These are phyloP conservation scores for Semotilus atromaculatus DNA, from an alignment of 2,797 vertebrate genomes.

Conservation along the genomic window DNA sequence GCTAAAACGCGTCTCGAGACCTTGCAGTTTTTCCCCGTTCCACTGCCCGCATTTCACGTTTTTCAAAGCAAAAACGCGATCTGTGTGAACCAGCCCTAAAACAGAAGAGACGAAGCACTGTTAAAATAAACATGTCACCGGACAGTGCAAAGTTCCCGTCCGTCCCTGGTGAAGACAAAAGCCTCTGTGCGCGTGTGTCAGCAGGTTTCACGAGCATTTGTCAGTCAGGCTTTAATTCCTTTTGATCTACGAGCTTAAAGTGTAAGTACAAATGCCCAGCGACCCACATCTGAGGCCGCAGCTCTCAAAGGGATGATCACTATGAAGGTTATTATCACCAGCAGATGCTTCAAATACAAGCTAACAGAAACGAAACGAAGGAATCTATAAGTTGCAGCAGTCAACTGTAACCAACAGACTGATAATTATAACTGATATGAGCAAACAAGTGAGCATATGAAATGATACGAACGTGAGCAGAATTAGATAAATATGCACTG, in stretches of 20 bases:
- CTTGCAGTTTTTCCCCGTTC: no score
- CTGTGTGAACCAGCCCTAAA: not conserved
- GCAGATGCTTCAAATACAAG: slow-evolving; percentile 1
- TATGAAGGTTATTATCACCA: slow-evolving; percentile 22
- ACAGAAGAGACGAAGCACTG: not conserved
- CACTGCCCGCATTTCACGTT: no score
- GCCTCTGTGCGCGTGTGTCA: slow-evolving; percentile 77
- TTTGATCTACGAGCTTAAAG: slow-evolving; percentile 81
- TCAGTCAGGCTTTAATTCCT: slow-evolving; percentile 82
- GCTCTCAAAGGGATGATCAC: slow-evolving; percentile 43
- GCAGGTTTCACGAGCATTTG: slow-evolving; percentile 78
- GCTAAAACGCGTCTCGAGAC: no score
- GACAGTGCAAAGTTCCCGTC: slow-evolving; percentile 1
- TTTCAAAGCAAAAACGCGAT: no score
- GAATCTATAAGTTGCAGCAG: not conserved
- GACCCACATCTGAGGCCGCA: slow-evolving; percentile 63
- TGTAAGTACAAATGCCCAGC: slow-evolving; percentile 71
- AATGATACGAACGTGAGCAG: no score
- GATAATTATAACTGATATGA: not conserved
- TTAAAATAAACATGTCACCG: slow-evolving; percentile 7
- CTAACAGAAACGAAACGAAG: not conserved
- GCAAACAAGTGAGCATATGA: not conserved
- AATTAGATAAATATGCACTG: no score
- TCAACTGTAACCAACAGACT: not conserved
- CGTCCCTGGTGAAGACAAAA: slow-evolving; percentile 67